Conservation (phyloP, 1,140 invertebrate species). For the Cydia splendana region DNA sequence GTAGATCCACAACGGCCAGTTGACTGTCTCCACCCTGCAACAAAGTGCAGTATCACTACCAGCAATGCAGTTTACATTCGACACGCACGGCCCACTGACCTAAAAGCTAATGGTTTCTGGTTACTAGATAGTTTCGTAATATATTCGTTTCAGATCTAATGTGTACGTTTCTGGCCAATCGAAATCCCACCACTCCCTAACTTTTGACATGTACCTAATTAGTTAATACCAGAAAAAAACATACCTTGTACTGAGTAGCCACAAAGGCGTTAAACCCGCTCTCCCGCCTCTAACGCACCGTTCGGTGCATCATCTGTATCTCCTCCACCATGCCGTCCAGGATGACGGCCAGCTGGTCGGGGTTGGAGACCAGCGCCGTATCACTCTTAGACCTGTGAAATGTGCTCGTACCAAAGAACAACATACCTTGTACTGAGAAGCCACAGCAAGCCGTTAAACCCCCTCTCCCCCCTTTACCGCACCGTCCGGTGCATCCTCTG, state of each 20-base stretch:
- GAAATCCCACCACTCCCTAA: too few relatives aligned
- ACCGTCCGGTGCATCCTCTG: conserved; percentile 48
- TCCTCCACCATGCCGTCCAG: conserved; percentile 62
- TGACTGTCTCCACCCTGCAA: conserved; percentile 42
- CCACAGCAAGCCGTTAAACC: conserved; percentile 37
- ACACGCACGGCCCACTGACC: conserved; percentile 6
- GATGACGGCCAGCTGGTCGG: conserved; percentile 57
- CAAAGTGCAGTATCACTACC: conserved; percentile 33
- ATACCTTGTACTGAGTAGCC: conserved; percentile 26
- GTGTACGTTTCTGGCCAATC: too few relatives aligned
- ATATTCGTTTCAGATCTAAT: too few relatives aligned
- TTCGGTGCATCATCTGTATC: conserved; percentile 56
- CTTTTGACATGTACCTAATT: too few relatives aligned
- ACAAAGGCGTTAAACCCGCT: conserved; percentile 5
- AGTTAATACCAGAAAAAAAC: too few relatives aligned
- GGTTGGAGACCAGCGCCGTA: conserved; percentile 52
- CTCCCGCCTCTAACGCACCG: background rate
- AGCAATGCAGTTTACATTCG: conserved; percentile 6
- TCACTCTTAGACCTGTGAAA: conserved; percentile 38
- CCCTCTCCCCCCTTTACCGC: background rate
- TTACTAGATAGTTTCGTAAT: background rate
- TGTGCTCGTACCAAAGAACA: background rate
- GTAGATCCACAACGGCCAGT: conserved; percentile 17
- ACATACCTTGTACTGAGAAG: conserved; percentile 62
- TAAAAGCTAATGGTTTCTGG: background rate